Base-by-base conservation (phyloP, 2,797 vertebrate species). In the Perodicticus potto region DNA sequence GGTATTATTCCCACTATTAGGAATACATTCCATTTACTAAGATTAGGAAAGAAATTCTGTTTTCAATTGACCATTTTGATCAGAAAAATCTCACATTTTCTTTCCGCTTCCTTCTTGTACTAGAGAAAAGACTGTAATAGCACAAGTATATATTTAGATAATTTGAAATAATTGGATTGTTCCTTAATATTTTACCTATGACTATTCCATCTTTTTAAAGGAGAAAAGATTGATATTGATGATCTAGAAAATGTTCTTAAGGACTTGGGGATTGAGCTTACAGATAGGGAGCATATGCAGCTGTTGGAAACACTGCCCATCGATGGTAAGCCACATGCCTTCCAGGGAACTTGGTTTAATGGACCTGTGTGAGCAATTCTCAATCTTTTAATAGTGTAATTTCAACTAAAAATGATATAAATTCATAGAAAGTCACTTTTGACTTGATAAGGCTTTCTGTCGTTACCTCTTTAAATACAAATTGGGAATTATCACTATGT, bases 261-360 rank as follows among this genome's bases (percentile, higher is more conserved):
- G 81, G 77, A 65, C 74, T 65, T 97, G 86, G 96, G 96, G 25
- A 84, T 96, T 55, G 74, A 91, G 76, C 86, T 97, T 87, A 96
- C 91, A 61, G 73, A 93, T 27, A 78, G 76, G 14, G 94, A 98
- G 37, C 57, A 81, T 7, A 89, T 82, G 5, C 90, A 89, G 25
- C 63, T 96, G 27, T 13, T 94, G 70, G 95, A 94, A 95, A 49
- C 73, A 12, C 13, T 96, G 67, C 95, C 97, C 6, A 7, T 43
- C 23, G 90, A 93, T n/a, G 88, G 93, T 96, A 82, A 97, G 34
- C 22, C 23, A 65, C 23, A 3, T 63, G 55, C 45, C 83, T 91
- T 85, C 34, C 49, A 77, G 65, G 65, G 57, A 84, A 70, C 27
- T 70, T 85, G 49, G 82, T 55, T 76, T 76, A 37, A 59, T 40